Percentiles rank a stretch among this genome's conserved stretches.
These are phyloP conservation scores for Ctenicera cuprea DNA, from an alignment of 2,888 invertebrate genomes.

Conservation along the genomic window DNA sequence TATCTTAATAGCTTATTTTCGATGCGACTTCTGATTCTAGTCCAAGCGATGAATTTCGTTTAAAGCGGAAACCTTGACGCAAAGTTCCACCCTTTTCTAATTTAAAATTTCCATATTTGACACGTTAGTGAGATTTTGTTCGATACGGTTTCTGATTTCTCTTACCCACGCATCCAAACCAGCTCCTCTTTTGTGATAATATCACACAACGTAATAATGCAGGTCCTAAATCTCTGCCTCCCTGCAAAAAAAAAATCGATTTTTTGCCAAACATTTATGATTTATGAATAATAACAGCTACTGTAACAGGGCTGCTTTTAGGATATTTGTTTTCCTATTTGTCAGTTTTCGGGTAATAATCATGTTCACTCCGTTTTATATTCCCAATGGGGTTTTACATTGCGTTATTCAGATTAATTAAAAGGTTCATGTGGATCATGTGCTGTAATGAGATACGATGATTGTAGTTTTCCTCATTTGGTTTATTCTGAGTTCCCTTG, in stretches of 20 bases:
- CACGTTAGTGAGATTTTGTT: constrained; percentile 34
- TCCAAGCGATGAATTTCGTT: constrained; percentile 9
- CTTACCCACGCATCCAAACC: constrained; percentile 23
- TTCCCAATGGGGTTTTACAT: background rate
- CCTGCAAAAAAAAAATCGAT: constrained; percentile 22
- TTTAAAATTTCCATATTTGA: constrained; percentile 43
- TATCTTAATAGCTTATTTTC: constrained; percentile 23
- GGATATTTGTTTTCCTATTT: constrained; percentile 10
- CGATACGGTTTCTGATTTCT: constrained; percentile 41
- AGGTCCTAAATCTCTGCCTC: constrained; percentile 11
- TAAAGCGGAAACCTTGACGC: constrained; percentile 12
- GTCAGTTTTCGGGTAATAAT: background rate
- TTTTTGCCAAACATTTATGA: constrained; percentile 2
- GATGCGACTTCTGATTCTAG: constrained; percentile 13
- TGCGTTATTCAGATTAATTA: constrained; percentile 3
- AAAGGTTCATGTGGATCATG: background rate
- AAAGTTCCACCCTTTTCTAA: constrained; percentile 35
- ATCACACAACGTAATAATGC: constrained; percentile 18
- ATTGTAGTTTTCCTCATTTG: background rate
- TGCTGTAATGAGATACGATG: background rate
- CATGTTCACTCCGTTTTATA: background rate
- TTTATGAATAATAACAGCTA: background rate
- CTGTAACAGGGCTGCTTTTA: background rate
- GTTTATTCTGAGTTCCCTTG: background rate
- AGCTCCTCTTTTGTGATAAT: constrained; percentile 22